phyloP scores from a whole-genome alignment of 1,140 invertebrate genomes.

The Chrysomallon squamiferum region DNA sequence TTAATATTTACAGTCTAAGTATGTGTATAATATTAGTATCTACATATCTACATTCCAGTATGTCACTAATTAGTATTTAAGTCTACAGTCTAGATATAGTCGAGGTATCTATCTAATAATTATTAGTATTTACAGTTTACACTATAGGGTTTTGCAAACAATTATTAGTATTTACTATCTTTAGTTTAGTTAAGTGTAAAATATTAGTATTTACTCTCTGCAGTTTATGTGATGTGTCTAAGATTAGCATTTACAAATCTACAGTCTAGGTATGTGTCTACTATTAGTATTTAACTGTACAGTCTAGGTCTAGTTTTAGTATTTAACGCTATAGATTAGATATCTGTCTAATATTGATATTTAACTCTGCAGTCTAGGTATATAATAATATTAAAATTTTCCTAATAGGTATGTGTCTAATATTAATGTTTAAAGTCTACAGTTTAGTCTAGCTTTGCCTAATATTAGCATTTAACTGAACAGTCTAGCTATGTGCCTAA shows the following conservation, averaged over 20 bases:
- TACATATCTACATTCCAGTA: slow-evolving; percentile 56
- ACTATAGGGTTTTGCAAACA: slow-evolving; percentile 48
- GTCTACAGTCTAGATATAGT: slow-evolving; percentile 19
- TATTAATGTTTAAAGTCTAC: neutral
- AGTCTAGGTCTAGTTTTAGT: neutral
- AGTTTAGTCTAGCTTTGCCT: too few relatives aligned
- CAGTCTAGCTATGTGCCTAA: neutral
- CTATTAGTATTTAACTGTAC: neutral
- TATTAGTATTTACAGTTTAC: slow-evolving; percentile 49
- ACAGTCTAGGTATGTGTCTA: neutral
- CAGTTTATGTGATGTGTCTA: slow-evolving; percentile 53
- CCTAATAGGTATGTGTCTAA: neutral
- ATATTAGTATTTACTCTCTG: slow-evolving; percentile 37
- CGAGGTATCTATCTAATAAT: slow-evolving; percentile 47
- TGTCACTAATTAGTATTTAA: slow-evolving; percentile 19
- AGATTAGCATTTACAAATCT: too few relatives aligned
- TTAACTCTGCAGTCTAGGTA: neutral
- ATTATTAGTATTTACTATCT: slow-evolving; percentile 12
- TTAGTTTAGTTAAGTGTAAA: neutral
- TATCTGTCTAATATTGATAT: neutral
- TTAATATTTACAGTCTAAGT: too few relatives aligned
- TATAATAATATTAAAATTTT: neutral
- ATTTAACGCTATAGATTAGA: slow-evolving; percentile 3
- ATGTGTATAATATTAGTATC: too few relatives aligned
- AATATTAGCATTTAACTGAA: too few relatives aligned